phyloP scores from a whole-genome alignment of 2,888 invertebrate species.

The Amorpha juglandis region DNA sequence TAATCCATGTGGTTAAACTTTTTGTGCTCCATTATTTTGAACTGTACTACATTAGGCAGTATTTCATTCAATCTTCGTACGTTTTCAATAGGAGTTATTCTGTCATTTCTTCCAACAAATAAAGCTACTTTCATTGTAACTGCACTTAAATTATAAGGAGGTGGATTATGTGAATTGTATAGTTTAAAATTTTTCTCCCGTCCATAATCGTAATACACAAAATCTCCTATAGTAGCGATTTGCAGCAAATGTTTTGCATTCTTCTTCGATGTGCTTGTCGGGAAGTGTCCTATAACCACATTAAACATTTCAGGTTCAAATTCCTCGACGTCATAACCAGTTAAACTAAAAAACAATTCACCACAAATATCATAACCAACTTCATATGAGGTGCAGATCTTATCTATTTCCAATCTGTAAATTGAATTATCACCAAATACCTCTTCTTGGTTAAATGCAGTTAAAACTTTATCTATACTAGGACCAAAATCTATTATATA shows the following conservation, averaged over 20 bases:
- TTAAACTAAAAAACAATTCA: conserved; percentile 32
- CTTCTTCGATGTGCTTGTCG: conserved; percentile 45
- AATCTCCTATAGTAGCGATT: conserved; percentile 22
- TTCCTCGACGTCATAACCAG: conserved; percentile 79
- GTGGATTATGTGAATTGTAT: conserved; percentile 33
- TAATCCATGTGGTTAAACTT: conserved; percentile 50
- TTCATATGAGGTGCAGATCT: conserved; percentile 7
- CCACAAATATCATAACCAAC: conserved; percentile 26
- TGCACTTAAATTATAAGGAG: conserved; percentile 45
- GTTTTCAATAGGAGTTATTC: conserved; percentile 60
- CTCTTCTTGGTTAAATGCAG: conserved; percentile 20
- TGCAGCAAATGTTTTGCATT: conserved; percentile 44
- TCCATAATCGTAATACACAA: conserved; percentile 22
- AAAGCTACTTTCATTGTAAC: conserved; percentile 53
- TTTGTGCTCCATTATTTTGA: conserved; percentile 39
- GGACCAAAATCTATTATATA: conserved; percentile 6
- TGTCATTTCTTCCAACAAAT: conserved; percentile 80
- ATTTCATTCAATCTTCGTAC: conserved; percentile 28
- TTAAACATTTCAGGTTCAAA: conserved; percentile 72
- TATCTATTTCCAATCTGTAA: background rate
- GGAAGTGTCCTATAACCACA: conserved; percentile 42
- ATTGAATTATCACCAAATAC: conserved; percentile 20
- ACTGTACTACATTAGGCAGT: conserved; percentile 46
- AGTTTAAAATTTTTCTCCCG: conserved; percentile 5
- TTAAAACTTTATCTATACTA: conserved; percentile 18